Evolutionary conservation across 2,113 vertebrate species (phyloP).

Genomic region (Dasypus novemcinctus): DNA sequence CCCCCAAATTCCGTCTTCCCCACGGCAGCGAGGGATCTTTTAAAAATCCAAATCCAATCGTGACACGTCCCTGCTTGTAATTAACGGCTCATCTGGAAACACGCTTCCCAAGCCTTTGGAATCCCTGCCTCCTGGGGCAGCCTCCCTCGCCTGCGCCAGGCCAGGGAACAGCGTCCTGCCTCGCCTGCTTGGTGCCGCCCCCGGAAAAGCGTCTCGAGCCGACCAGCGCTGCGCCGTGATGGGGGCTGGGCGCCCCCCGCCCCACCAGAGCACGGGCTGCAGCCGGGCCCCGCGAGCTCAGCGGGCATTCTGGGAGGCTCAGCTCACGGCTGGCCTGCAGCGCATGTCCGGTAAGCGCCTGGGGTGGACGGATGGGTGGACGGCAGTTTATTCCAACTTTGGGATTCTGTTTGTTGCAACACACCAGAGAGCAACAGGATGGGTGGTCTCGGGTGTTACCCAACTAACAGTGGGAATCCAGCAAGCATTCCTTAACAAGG

Average conservation of each 20-base stretch:
- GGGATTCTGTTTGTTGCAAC: background rate
- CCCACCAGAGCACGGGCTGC: background rate
- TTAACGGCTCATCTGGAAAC: background rate
- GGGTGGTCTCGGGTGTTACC: conserved; percentile 18
- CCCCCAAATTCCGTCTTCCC: background rate
- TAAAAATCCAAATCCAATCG: background rate
- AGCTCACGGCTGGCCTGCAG: background rate
- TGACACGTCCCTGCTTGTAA: background rate
- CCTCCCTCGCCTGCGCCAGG: background rate
- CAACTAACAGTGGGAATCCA: background rate
- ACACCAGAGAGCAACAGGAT: background rate
- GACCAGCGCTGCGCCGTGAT: too few relatives aligned
- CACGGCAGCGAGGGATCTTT: background rate
- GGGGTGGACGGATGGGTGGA: background rate
- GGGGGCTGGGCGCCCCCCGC: too few relatives aligned
- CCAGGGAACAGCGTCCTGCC: too few relatives aligned
- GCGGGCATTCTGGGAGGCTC: background rate
- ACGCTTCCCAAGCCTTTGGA: background rate
- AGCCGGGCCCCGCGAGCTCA: background rate
- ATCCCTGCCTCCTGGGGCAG: background rate
- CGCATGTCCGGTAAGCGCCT: rapidly evolving
- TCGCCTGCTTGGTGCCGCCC: too few relatives aligned
- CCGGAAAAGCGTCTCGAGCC: too few relatives aligned
- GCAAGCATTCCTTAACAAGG: background rate
- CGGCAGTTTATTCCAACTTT: background rate